phyloP scores from a whole-genome alignment of 2,888 invertebrate species.

The Cepaea hortensis region DNA sequence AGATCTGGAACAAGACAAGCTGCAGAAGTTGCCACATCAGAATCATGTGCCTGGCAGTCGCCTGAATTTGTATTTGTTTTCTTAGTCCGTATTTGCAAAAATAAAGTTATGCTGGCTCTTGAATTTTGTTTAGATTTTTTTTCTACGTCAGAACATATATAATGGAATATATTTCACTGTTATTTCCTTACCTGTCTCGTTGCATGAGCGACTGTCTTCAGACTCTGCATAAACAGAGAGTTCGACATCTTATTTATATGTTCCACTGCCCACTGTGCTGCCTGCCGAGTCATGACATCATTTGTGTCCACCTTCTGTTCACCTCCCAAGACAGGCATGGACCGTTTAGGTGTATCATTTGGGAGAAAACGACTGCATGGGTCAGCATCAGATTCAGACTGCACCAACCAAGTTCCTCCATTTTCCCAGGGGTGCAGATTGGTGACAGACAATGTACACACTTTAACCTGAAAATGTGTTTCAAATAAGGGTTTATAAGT shows the following conservation, averaged over 20 bases:
- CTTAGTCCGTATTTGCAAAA: too few relatives aligned
- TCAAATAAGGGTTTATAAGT: not conserved
- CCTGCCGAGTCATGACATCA: slow-evolving; percentile 52
- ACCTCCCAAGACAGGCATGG: slow-evolving; percentile 49
- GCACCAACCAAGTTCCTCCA: slow-evolving; percentile 26
- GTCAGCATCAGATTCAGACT: not conserved
- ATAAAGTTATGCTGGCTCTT: too few relatives aligned
- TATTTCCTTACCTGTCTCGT: slow-evolving; percentile 57
- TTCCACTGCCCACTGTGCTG: slow-evolving; percentile 56
- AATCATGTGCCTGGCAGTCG: too few relatives aligned
- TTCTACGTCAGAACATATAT: too few relatives aligned
- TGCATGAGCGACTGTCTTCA: slow-evolving; percentile 48
- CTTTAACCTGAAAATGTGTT: not conserved
- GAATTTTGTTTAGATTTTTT: too few relatives aligned
- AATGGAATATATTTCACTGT: too few relatives aligned
- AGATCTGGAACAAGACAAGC: too few relatives aligned
- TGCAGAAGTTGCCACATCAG: too few relatives aligned
- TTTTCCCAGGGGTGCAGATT: slow-evolving; percentile 6
- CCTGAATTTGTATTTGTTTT: too few relatives aligned
- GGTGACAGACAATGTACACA: slow-evolving; percentile 1
- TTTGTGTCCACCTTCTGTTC: slow-evolving; percentile 35
- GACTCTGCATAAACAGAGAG: slow-evolving; percentile 55
- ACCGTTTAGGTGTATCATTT: not conserved
- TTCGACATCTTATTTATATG: slow-evolving; percentile 58
- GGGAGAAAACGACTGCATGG: slow-evolving; percentile 7